phyloP scores from a whole-genome alignment of 1,140 invertebrate genomes.

The Calephelis virginiensis region DNA sequence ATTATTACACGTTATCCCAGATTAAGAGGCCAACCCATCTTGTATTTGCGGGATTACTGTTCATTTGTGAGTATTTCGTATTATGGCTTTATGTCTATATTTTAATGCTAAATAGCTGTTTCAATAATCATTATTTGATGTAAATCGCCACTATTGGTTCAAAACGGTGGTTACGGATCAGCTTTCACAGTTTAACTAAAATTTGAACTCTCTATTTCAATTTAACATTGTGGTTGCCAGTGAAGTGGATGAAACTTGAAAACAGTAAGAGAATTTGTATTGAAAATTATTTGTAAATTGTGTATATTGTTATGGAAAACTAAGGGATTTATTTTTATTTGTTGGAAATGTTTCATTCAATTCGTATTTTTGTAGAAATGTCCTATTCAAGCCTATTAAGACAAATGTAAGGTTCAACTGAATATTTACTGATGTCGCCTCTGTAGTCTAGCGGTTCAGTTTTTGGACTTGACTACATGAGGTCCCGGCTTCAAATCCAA shows the following conservation, averaged over 20 bases:
- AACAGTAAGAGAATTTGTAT: too few species aligned
- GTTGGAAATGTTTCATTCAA: too few species aligned
- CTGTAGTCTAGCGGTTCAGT: too few species aligned
- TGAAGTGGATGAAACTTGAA: neutral
- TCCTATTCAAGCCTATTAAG: too few species aligned
- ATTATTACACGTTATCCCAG: constrained; percentile 10
- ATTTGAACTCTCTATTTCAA: neutral
- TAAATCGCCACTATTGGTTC: neutral
- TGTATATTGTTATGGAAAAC: too few species aligned
- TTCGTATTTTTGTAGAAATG: neutral
- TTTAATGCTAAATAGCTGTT: constrained; percentile 15
- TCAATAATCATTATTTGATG: constrained; percentile 12
- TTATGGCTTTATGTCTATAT: constrained; percentile 15
- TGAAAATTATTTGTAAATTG: too few species aligned
- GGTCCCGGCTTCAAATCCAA: too few species aligned
- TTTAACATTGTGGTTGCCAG: neutral
- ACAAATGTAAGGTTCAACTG: too few species aligned
- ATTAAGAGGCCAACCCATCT: constrained; percentile 20
- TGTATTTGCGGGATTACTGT: constrained; percentile 23
- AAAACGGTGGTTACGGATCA: constrained; percentile 6
- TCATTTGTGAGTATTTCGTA: constrained; percentile 19
- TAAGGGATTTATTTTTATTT: too few species aligned
- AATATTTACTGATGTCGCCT: too few species aligned
- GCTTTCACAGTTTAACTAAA: neutral
- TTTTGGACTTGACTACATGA: too few species aligned